Conservation (phyloP, 2,113 vertebrate genomes). For the Pseudopodoces humilis region DNA sequence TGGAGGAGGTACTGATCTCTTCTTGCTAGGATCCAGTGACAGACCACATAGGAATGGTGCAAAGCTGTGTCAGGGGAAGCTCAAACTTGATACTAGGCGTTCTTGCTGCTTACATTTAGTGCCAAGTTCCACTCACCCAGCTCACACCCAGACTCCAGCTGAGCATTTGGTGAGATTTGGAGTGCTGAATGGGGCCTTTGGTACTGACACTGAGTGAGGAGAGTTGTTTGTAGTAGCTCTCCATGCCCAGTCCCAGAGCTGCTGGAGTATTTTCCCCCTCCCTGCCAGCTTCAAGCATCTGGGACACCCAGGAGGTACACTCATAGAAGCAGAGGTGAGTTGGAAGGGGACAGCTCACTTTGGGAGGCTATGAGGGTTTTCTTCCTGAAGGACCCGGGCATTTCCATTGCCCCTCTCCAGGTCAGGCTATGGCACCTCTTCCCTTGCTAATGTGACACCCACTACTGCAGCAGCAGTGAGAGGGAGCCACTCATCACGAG, state of each 20-base stretch:
- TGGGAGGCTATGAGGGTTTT: neutral
- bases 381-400: neutral
- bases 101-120: neutral
- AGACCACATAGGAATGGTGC: neutral
- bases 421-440: neutral
- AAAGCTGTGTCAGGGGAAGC: neutral
- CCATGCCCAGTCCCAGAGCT: neutral
- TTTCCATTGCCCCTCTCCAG: neutral
- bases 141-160: neutral
- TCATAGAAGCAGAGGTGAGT: neutral
- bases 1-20: neutral
- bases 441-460: rapidly evolving
- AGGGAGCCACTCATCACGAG: neutral
- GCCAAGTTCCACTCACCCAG: neutral
- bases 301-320: rapidly evolving
- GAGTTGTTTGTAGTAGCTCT: neutral
- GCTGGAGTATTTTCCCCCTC: rapidly evolving
- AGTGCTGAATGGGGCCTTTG: neutral
- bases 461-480: rapidly evolving
- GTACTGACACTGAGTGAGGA: neutral
- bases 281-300: neutral
- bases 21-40: neutral
- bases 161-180: neutral
- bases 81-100: neutral
- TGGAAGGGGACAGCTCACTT: neutral